Percentiles rank a stretch among this genome's conserved stretches.
Evolutionary conservation across 2,888 invertebrate genomes (phyloP).

Genomic region (Lamellibrachia satsuma): DNA sequence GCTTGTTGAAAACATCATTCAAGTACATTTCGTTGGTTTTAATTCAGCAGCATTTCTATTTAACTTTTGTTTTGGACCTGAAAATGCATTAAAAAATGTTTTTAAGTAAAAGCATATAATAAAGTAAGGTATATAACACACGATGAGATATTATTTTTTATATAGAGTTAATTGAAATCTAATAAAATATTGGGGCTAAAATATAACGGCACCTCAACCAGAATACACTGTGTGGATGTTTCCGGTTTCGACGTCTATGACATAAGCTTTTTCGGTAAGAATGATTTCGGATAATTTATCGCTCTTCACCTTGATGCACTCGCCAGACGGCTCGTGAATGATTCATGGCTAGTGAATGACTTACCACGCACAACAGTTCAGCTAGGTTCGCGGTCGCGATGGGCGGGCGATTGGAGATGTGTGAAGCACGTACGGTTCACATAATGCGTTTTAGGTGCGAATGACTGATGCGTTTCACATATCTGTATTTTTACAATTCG

Average conservation of each 20-base stretch:
- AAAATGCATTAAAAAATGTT: background rate
- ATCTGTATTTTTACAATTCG: background rate
- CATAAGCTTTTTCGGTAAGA: background rate
- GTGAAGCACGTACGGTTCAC: background rate
- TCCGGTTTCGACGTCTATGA: background rate
- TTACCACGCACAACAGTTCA: background rate
- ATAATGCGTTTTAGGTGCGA: conserved; percentile 1
- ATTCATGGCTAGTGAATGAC: background rate
- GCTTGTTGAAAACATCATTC: background rate
- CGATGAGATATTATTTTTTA: too few relatives aligned
- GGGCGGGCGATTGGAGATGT: conserved; percentile 8
- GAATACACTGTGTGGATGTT: too few relatives aligned
- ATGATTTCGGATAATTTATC: background rate
- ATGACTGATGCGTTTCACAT: background rate
- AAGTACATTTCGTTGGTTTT: background rate
- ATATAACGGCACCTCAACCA: background rate
- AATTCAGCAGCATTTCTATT: background rate
- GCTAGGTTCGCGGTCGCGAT: background rate
- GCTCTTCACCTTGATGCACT: background rate
- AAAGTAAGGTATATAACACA: too few relatives aligned
- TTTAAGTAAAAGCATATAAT: background rate
- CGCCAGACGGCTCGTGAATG: background rate
- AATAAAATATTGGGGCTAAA: background rate
- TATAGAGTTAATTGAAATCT: background rate
- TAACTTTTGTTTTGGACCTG: background rate